These are phyloP conservation scores for Cnemophilus loriae DNA, from an alignment of 2,113 vertebrate species.

Conservation along the genomic window DNA sequence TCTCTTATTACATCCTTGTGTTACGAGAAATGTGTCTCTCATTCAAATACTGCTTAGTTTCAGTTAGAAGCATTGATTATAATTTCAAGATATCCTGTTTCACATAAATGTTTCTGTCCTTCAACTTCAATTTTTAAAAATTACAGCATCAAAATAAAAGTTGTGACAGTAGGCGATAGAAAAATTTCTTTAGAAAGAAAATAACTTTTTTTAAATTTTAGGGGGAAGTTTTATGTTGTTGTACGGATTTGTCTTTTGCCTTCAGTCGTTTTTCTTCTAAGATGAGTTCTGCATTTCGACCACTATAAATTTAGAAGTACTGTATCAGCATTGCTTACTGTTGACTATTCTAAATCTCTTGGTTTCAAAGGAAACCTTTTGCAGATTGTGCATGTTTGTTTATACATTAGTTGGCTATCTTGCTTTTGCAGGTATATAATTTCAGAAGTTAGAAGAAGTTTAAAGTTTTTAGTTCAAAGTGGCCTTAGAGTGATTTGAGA, in stretches of 20 bases:
- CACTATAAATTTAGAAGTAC: neutral
- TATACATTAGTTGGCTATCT: neutral
- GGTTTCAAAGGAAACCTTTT: neutral
- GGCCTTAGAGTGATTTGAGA: neutral
- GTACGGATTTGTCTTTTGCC: neutral
- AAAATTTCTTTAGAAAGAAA: neutral
- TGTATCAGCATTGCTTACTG: neutral
- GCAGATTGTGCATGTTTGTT: neutral
- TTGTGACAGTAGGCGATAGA: neutral
- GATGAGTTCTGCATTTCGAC: neutral
- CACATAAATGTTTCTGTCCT: neutral
- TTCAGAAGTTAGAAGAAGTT: neutral
- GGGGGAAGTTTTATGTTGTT: neutral
- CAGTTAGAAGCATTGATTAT: neutral
- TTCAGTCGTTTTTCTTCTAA: neutral
- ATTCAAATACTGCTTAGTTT: neutral
- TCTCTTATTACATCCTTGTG: neutral
- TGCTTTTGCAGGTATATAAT: neutral
- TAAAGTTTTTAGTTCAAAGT: neutral
- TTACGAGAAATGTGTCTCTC: neutral
- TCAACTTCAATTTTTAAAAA: neutral
- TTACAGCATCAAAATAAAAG: neutral
- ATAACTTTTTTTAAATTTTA: neutral
- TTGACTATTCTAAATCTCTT: neutral
- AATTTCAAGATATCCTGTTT: neutral